Percentiles rank a stretch among this genome's conserved stretches.
Evolutionary conservation across 2,888 invertebrate genomes (phyloP).

Genomic region (Cantharis flavilabris): DNA sequence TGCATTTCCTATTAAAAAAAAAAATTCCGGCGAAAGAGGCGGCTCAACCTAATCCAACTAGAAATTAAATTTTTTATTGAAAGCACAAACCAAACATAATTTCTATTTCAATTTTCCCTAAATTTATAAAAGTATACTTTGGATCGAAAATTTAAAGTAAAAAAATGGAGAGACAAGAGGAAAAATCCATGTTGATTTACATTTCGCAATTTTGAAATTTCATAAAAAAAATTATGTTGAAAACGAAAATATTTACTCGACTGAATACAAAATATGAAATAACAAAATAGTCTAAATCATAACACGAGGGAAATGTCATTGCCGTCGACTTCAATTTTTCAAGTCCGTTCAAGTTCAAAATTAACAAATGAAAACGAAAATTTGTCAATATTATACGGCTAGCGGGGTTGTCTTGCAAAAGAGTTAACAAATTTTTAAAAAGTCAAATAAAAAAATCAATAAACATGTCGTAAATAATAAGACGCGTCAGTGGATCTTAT

Average conservation of each 20-base stretch:
- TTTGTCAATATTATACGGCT: neutral
- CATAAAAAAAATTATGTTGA: neutral
- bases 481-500: conserved; percentile 28
- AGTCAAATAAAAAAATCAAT: conserved; percentile 25
- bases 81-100: neutral
- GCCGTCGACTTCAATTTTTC: neutral
- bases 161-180: neutral
- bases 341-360: neutral
- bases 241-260: neutral
- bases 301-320: neutral
- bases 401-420: neutral
- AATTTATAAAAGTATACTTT: too few species aligned
- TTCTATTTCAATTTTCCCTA: neutral
- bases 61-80: neutral
- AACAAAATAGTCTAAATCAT: neutral
- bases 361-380: neutral
- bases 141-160: too few species aligned
- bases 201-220: neutral
- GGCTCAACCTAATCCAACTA: neutral
- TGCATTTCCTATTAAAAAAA: neutral
- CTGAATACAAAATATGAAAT: neutral
- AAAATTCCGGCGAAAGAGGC: neutral
- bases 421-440: neutral
- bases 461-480: conserved; percentile 30
- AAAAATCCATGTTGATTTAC: neutral